Conservation (phyloP, 2,113 vertebrate species). For the Megaleporinus macrocephalus region DNA sequence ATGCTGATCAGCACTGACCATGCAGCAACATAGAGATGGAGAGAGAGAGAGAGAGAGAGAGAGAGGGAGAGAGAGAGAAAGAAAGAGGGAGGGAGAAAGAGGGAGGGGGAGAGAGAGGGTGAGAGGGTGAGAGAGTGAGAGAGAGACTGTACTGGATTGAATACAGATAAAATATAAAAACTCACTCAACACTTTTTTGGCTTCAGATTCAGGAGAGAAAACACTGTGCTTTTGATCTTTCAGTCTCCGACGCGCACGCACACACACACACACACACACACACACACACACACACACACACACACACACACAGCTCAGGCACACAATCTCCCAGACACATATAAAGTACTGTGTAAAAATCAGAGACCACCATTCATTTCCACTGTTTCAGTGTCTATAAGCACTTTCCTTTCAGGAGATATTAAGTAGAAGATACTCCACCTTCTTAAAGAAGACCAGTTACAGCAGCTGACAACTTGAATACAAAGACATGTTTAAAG, state of each 20-base stretch:
- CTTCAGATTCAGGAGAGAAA: slow-evolving; percentile 15
- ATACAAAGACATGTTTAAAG: too few species aligned
- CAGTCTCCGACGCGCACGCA: background rate
- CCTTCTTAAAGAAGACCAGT: too few species aligned
- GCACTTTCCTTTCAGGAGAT: too few species aligned
- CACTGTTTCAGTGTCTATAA: too few species aligned
- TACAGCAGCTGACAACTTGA: too few species aligned
- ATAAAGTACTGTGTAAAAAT: too few species aligned
- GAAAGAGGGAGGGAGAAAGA: slow-evolving; percentile 6
- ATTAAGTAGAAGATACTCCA: too few species aligned
- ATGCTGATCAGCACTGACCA: slow-evolving; percentile 55
- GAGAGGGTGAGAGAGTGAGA: too few species aligned
- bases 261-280: background rate
- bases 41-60: too few species aligned
- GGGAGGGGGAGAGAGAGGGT: too few species aligned
- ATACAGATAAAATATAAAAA: slow-evolving; percentile 13
- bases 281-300: background rate
- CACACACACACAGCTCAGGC: background rate
- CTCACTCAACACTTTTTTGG: slow-evolving; percentile 12
- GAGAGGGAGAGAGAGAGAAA: background rate
- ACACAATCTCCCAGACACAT: too few species aligned
- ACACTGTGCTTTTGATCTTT: slow-evolving; percentile 23
- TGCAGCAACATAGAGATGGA: slow-evolving; percentile 10
- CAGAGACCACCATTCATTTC: too few species aligned
- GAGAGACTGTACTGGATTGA: background rate